These are phyloP conservation scores for Proteles cristata DNA, from an alignment of 2,113 vertebrate species.

Conservation along the genomic window DNA sequence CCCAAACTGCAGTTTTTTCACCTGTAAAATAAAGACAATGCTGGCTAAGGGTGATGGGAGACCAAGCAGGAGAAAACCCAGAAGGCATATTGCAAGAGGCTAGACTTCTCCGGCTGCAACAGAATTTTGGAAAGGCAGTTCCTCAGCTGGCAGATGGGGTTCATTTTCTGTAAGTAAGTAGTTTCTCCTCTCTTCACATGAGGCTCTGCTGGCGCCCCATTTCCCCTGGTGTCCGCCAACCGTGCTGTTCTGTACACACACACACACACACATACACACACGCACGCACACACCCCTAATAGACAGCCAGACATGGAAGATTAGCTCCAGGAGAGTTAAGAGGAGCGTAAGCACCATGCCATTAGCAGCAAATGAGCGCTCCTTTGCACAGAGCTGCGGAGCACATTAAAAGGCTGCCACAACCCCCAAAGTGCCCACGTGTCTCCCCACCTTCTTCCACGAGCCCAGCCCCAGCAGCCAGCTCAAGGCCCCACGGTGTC, in stretches of 20 bases:
- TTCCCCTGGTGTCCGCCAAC: neutral
- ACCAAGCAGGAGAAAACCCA: neutral
- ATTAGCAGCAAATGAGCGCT: neutral
- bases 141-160: neutral
- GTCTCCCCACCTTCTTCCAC: neutral
- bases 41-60: neutral
- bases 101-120: neutral
- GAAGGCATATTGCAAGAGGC: neutral
- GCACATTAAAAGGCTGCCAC: neutral
- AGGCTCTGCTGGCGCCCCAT: neutral
- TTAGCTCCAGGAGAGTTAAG: conserved; percentile 1
- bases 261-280: neutral
- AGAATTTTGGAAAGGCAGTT: neutral
- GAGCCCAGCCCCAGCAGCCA: neutral
- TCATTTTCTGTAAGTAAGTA: neutral
- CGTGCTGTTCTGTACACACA: neutral
- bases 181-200: neutral
- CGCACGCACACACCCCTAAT: neutral
- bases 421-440: accelerated
- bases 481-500: neutral
- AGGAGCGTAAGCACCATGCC: neutral
- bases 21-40: neutral
- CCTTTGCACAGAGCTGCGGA: neutral
- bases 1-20: neutral
- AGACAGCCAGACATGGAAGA: neutral